phyloP scores from a whole-genome alignment of 2,797 vertebrate species.

The Catostomus latipinnis region DNA sequence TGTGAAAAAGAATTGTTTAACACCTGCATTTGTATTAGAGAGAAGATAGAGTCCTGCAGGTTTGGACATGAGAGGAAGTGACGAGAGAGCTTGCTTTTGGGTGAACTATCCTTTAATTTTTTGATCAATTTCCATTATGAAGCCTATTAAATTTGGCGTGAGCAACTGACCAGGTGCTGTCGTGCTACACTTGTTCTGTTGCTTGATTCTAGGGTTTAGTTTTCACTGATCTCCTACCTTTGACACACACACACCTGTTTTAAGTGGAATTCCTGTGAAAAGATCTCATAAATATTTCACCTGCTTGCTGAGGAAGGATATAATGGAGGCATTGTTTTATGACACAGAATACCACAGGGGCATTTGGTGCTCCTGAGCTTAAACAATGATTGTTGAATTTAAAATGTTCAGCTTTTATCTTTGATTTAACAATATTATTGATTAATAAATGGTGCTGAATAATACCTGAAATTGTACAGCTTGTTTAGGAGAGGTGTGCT shows the following conservation, averaged over 20 bases:
- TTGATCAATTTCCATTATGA: no score
- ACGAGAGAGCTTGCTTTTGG: no score
- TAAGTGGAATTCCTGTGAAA: slow-evolving; percentile 39
- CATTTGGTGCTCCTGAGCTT: slow-evolving; percentile 30
- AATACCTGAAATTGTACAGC: no score
- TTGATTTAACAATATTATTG: slow-evolving; percentile 16
- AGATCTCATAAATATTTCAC: slow-evolving; percentile 57
- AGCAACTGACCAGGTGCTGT: slow-evolving; percentile 9
- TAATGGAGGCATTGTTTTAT: slow-evolving; percentile 24
- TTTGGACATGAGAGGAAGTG: no score
- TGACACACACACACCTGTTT: slow-evolving; percentile 52
- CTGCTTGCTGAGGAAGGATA: slow-evolving; percentile 11
- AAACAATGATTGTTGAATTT: slow-evolving; percentile 24
- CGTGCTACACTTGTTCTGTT: not conserved
- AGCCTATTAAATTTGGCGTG: no score
- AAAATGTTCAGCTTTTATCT: slow-evolving; percentile 1
- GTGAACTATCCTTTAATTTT: no score
- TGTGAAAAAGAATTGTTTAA: no score
- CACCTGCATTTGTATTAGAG: no score
- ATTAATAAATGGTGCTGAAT: slow-evolving; percentile 9
- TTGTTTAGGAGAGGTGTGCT: no score
- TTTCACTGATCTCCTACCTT: slow-evolving; percentile 26
- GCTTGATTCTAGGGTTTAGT: slow-evolving; percentile 7
- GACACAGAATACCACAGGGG: slow-evolving; percentile 26
- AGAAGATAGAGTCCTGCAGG: no score